A percentile compares a stretch with the other conserved stretches of the same genome.
phyloP scores from a whole-genome alignment of 2,888 invertebrate species.

The Aphodius sticticus region DNA sequence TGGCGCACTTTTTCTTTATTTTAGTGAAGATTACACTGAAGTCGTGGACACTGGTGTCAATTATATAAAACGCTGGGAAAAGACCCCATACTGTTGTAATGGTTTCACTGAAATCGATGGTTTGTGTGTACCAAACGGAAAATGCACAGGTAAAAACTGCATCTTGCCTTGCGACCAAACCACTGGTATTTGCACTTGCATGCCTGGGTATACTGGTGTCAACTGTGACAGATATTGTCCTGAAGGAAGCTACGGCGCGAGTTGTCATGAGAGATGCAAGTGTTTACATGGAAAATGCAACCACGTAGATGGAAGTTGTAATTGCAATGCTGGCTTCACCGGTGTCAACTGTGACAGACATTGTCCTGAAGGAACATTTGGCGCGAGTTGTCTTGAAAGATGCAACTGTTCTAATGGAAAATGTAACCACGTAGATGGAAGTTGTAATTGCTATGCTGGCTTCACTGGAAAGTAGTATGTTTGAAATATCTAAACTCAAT shows the following conservation, averaged over 20 bases:
- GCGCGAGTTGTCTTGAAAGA: neutral
- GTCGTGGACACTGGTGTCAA: neutral
- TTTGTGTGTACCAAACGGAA: neutral
- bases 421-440: neutral
- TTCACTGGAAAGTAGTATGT: neutral
- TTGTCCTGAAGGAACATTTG: neutral
- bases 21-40: neutral
- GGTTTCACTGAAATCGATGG: neutral
- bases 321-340: neutral
- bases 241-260: neutral
- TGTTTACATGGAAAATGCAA: neutral
- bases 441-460: neutral
- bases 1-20: neutral
- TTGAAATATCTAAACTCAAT: neutral
- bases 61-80: neutral
- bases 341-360: neutral
- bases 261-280: neutral
- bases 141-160: neutral
- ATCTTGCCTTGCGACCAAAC: neutral
- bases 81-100: neutral
- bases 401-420: neutral
- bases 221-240: neutral
- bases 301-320: neutral
- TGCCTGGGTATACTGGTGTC: neutral
- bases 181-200: neutral